Conservation (phyloP, 2,113 vertebrate genomes). For the Anser cygnoides region DNA sequence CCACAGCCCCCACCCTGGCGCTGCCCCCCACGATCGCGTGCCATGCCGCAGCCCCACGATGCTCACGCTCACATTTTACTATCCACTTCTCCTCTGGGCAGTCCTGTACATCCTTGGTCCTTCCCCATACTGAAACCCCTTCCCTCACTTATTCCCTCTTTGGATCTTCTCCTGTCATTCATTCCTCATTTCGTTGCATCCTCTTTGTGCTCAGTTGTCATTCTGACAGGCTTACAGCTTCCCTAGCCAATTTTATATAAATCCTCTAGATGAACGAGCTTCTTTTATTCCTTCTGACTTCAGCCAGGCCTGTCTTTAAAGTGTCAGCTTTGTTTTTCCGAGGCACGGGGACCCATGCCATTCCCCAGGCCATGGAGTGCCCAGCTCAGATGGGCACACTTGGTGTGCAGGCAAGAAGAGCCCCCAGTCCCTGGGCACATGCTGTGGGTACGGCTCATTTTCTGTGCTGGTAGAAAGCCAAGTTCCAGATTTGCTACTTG, state of each 20-base stretch:
- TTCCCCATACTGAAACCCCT: background rate
- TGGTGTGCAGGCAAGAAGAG: background rate
- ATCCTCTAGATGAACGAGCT: background rate
- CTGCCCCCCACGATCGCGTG: too few relatives aligned
- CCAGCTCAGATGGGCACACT: background rate
- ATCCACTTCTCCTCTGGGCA: background rate
- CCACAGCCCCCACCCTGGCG: too few relatives aligned
- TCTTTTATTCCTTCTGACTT: background rate
- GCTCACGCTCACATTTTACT: background rate
- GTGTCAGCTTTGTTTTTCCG: background rate
- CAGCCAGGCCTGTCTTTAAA: background rate
- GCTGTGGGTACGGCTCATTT: background rate
- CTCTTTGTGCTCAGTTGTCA: background rate
- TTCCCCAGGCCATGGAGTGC: background rate
- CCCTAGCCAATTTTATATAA: background rate
- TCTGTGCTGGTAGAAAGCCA: background rate
- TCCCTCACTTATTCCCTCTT: background rate
- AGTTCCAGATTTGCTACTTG: background rate
- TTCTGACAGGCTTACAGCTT: background rate
- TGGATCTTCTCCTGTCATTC: background rate
- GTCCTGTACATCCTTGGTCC: background rate
- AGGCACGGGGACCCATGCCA: fast-evolving
- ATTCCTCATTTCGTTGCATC: background rate
- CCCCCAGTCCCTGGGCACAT: background rate
- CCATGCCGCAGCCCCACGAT: background rate